Conservation (phyloP, 2,797 vertebrate species). For the Fundulus diaphanus region DNA sequence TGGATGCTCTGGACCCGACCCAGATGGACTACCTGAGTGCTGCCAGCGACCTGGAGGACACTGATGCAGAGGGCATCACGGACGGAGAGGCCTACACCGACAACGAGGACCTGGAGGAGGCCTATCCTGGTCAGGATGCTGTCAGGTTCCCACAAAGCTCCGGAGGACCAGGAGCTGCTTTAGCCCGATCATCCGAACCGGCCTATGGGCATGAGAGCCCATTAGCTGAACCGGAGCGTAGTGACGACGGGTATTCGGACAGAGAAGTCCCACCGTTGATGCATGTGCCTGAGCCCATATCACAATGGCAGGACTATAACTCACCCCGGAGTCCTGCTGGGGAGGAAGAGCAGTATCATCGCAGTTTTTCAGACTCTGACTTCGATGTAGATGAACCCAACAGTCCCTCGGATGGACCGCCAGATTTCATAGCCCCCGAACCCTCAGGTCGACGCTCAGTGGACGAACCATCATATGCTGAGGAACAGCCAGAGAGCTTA, state of each 20-base stretch:
- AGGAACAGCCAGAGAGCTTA: conserved; percentile 49
- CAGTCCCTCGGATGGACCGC: conserved; percentile 71
- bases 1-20: conserved; percentile 82
- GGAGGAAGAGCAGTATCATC: conserved; percentile 55
- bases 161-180: conserved; percentile 69
- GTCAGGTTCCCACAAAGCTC: conserved; percentile 43
- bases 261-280: conserved; percentile 74
- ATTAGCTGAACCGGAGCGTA: conserved; percentile 29
- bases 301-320: conserved; percentile 33
- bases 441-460: conserved; percentile 25
- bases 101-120: conserved; percentile 86
- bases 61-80: conserved; percentile 86
- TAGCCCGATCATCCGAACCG: conserved; percentile 90
- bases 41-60: conserved; percentile 95
- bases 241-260: conserved; percentile 18
- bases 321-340: conserved; percentile 21
- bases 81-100: conserved; percentile 86
- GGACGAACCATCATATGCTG: conserved; percentile 20
- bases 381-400: conserved; percentile 42
- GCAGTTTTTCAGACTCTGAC: conserved; percentile 66
- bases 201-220: conserved; percentile 48
- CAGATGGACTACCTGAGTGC: conserved; percentile 89
- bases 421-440: conserved; percentile 82
- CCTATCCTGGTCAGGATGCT: conserved; percentile 57
- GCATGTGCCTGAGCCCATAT: conserved; percentile 62